Evolutionary conservation across 2,113 vertebrate genomes (phyloP).

Genomic region (Lepus europaeus): DNA sequence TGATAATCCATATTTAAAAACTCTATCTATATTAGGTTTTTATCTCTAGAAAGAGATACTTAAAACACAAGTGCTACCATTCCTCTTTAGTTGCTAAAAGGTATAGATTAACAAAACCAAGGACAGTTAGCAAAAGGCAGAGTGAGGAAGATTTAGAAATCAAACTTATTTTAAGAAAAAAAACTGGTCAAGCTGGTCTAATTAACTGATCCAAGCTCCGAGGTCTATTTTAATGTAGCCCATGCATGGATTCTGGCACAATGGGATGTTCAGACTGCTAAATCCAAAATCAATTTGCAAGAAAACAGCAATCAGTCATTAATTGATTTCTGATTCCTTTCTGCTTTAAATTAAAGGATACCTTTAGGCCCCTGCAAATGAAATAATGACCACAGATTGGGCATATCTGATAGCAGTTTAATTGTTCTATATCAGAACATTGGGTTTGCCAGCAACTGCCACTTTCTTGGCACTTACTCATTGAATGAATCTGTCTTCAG

Average conservation of each 20-base stretch:
- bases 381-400: constrained; percentile 52
- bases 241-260: constrained; percentile 75
- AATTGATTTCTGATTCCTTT: constrained; percentile 85
- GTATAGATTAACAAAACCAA: neutral
- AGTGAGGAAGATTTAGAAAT: constrained; percentile 31
- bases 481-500: neutral
- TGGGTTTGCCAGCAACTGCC: neutral
- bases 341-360: constrained; percentile 78
- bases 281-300: constrained; percentile 79
- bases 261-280: constrained; percentile 74
- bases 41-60: neutral
- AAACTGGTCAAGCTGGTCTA: constrained; percentile 47
- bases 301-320: constrained; percentile 85
- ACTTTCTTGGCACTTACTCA: neutral
- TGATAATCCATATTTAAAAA: constrained; percentile 20
- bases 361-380: constrained; percentile 56
- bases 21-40: neutral
- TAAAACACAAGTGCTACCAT: neutral
- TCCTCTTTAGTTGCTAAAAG: neutral
- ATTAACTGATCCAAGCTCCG: constrained; percentile 60
- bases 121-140: neutral
- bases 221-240: constrained; percentile 70
- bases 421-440: neutral
- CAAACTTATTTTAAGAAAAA: constrained; percentile 45
- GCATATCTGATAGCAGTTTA: neutral